Evolutionary conservation across 2,888 invertebrate genomes (phyloP), one percentile per base, ranked within the genome.

Genomic region (Drosophila mettleri): DNA sequence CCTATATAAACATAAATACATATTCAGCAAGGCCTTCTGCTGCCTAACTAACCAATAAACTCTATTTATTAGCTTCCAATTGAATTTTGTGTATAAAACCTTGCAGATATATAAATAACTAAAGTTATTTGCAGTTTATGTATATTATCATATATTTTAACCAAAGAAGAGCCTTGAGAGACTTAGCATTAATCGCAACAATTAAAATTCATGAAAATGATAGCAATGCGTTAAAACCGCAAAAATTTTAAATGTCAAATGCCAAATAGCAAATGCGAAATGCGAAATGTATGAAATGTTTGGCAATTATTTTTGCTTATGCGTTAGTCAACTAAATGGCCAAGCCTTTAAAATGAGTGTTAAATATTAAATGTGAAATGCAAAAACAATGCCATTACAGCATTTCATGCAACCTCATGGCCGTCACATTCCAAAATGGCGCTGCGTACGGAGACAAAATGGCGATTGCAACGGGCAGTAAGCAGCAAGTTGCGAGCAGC

Each of bases 401-500:
- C n/a, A 29, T 59, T 62, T 75, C 59, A 55, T 69, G 75, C 73
- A 65, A 75, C 29, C 75, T 76, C 72, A 76, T 75, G 72, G 65
- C 62, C 43, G 58, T 57, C 75, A 53, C 72, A 76, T 69, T 57
- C 51, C 55, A 69, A 65, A 74, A 67, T 70, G 54, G 59, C 36
- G 57, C 53, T 46, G 53, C 73, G 54, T 54, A 57, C 73, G 54
- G 18, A 58, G 45, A 46, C 54, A 70, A 58, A 58, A 68, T 68
- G 74, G 68, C 48, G 51, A 51, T 18, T 49, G 57, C 60, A 38
- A 12, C 41, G 46, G 16, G 8, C 22, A 36, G 20, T 39, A 33
- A 8, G 27, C 16, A 38, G 27, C 24, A 33, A 8, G 27, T 12
- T 27, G 27, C 24, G 36, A 12, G 29, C n/a, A 45, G 34, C 24